Conservation (phyloP, 2,797 vertebrate genomes). For the Sebastes paucispinis region DNA sequence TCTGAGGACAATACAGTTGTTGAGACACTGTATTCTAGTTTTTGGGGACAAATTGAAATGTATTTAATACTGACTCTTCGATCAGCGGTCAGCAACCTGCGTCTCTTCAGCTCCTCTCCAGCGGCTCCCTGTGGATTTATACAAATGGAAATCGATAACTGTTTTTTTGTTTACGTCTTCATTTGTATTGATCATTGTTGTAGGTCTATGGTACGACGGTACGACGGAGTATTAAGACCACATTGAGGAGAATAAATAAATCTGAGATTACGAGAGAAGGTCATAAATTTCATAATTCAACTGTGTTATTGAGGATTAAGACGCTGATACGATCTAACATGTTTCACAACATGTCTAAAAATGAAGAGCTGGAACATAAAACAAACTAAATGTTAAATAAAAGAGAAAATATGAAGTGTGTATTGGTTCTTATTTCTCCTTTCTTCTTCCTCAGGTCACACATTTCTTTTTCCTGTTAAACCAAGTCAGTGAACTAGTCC, state of each 20-base stretch:
- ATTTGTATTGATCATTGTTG: too few species aligned
- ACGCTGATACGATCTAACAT: conserved; percentile 79
- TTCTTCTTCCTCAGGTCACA: not conserved
- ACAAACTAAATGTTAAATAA: conserved; percentile 91
- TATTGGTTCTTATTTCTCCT: conserved; percentile 3
- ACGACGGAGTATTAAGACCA: too few species aligned
- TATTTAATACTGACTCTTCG: not conserved
- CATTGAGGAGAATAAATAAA: too few species aligned
- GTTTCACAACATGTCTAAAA: conserved; percentile 75
- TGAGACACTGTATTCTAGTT: not conserved
- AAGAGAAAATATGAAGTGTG: conserved; percentile 85
- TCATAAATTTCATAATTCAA: conserved; percentile 81
- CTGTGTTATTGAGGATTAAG: conserved; percentile 70
- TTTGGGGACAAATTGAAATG: not conserved
- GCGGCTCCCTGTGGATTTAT: too few species aligned
- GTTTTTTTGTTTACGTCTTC: too few species aligned
- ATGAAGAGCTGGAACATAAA: conserved; percentile 87
- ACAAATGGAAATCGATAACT: too few species aligned
- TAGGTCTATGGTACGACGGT: too few species aligned
- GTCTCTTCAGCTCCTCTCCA: too few species aligned
- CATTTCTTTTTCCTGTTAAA: not conserved
- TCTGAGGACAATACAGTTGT: not conserved
- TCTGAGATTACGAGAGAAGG: too few species aligned
- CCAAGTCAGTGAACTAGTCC: not conserved
- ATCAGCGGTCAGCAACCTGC: too few species aligned